Percentiles rank a stretch among this genome's conserved stretches.
phyloP scores from a whole-genome alignment of 2,113 vertebrate genomes.

The Anas platyrhynchos region DNA sequence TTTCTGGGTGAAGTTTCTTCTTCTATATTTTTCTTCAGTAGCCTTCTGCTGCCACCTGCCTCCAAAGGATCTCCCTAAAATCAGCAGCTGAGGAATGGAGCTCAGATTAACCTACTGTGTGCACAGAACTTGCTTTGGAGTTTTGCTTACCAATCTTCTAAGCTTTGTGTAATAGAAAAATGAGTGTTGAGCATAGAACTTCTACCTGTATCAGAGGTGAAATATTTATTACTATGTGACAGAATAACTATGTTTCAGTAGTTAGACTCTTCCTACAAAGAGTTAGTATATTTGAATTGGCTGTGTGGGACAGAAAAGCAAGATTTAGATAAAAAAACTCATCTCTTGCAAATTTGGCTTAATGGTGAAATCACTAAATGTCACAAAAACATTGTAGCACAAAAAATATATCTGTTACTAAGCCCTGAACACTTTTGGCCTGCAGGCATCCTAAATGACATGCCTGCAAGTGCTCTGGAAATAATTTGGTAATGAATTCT shows the following conservation, averaged over 20 bases:
- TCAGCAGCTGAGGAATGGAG: neutral
- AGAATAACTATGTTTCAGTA: neutral
- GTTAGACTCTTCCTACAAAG: neutral
- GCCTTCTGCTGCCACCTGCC: slow-evolving; percentile 9
- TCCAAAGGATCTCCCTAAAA: neutral
- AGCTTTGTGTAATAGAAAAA: neutral
- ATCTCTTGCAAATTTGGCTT: neutral
- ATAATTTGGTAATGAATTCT: neutral
- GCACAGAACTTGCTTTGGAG: neutral
- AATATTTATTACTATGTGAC: neutral
- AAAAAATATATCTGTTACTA: neutral
- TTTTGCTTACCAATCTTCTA: neutral
- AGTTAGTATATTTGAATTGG: neutral
- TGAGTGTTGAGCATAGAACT: neutral
- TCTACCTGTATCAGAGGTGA: neutral
- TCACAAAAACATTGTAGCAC: accelerated
- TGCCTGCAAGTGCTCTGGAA: neutral
- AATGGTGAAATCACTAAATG: neutral
- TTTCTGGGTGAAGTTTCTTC: neutral
- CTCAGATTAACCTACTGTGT: neutral
- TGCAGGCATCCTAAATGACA: neutral
- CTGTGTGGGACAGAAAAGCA: neutral
- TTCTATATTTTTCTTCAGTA: neutral
- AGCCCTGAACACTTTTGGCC: neutral
- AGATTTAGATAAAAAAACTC: neutral